A percentile compares a stretch with the other conserved stretches of the same genome.
Conservation (phyloP, 2,888 invertebrate genomes). For the Odiellus spinosus region DNA sequence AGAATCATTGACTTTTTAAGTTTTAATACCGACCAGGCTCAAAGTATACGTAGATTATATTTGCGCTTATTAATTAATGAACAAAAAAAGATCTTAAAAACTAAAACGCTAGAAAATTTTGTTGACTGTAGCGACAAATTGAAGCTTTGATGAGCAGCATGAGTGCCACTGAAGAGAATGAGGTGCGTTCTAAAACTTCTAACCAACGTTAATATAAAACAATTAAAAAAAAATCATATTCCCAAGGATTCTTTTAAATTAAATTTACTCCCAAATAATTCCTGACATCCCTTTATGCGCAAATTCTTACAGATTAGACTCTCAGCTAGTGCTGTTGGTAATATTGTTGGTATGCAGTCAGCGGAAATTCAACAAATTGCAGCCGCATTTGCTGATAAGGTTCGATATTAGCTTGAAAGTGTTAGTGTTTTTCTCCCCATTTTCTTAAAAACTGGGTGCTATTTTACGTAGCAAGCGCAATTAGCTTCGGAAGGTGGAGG, state of each 20-base stretch:
- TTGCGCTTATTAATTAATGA: too few species aligned
- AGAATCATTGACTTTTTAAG: too few species aligned
- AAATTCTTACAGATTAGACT: constrained; percentile 22
- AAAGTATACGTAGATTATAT: too few species aligned
- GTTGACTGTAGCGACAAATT: constrained; percentile 23
- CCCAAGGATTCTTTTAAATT: background rate
- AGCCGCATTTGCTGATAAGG: constrained; percentile 52
- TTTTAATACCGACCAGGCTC: too few species aligned
- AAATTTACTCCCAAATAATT: too few species aligned
- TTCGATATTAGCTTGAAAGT: constrained; percentile 16
- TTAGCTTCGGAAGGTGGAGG: constrained; percentile 28
- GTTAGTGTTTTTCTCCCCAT: background rate
- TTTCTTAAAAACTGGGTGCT: background rate
- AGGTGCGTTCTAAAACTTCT: constrained; percentile 22
- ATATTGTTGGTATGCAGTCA: constrained; percentile 42
- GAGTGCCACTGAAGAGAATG: constrained; percentile 27
- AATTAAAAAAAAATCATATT: background rate
- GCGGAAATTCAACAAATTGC: constrained; percentile 47
- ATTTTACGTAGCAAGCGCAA: constrained; percentile 27
- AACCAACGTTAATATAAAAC: background rate
- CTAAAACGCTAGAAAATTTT: too few species aligned
- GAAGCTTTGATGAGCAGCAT: constrained; percentile 31
- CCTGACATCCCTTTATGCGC: background rate
- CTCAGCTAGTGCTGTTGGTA: constrained; percentile 34
- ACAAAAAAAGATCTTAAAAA: too few species aligned